These are phyloP conservation scores for Gymnodraco acuticeps DNA, from an alignment of 2,797 vertebrate genomes.

Conservation along the genomic window DNA sequence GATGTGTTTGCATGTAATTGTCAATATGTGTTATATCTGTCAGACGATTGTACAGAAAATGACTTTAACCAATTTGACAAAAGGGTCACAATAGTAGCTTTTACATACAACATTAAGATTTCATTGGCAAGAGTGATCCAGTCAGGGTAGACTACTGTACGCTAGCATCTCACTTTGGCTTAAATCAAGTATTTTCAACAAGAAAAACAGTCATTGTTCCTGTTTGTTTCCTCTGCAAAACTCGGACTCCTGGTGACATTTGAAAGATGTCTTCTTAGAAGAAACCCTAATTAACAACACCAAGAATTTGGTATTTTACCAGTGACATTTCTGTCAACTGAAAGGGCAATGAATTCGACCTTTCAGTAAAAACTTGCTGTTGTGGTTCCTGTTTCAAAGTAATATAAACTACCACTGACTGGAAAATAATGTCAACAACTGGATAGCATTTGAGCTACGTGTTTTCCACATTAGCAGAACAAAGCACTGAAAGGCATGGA, in stretches of 20 bases:
- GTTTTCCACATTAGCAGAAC: no score
- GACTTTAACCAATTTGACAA: no score
- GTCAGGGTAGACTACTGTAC: neutral
- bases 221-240: neutral
- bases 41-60: slow-evolving; percentile 1
- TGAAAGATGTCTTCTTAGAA: slow-evolving; percentile 22
- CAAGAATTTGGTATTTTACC: slow-evolving; percentile 46
- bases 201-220: slow-evolving; percentile 7
- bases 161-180: neutral
- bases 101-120: neutral
- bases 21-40: neutral
- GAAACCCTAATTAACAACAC: slow-evolving; percentile 28
- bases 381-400: slow-evolving; percentile 17
- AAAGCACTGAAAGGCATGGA: no score
- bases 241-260: slow-evolving; percentile 29
- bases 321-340: slow-evolving; percentile 50
- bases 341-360: slow-evolving; percentile 42
- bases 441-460: neutral
- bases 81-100: neutral
- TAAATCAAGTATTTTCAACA: neutral
- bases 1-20: no score
- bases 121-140: neutral
- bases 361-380: slow-evolving; percentile 24
- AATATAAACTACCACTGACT: neutral
- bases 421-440: slow-evolving; percentile 8